Evolutionary conservation across 64 coral and sea anemone species (phyloP).

Genomic region (Montipora sp.): DNA sequence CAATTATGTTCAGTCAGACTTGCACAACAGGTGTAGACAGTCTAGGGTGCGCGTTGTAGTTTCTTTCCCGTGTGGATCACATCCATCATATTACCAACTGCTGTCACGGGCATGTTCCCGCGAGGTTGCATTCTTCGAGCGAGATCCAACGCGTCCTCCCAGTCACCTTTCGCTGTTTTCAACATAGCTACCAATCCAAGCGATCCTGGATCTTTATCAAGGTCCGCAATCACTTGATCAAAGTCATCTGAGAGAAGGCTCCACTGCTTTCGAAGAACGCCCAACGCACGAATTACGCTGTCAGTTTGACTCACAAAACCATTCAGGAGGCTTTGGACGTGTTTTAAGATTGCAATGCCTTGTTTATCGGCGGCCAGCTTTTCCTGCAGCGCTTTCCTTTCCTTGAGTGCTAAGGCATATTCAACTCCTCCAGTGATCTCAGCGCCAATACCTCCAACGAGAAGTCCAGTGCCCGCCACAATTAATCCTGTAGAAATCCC

Average conservation of each 20-base stretch:
- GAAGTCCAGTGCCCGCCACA: conserved; percentile 47
- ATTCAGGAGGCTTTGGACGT: conserved; percentile 68
- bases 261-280: conserved; percentile 69
- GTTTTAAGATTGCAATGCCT: conserved; percentile 70
- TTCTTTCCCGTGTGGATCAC: conserved; percentile 30
- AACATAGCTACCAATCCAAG: conserved; percentile 49
- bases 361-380: conserved; percentile 57
- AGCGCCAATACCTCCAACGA: conserved; percentile 59
- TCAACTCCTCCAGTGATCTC: conserved; percentile 73
- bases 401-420: conserved; percentile 50
- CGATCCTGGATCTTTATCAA: conserved; percentile 47
- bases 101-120: conserved; percentile 44
- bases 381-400: conserved; percentile 49
- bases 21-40: too few species aligned
- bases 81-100: conserved; percentile 38
- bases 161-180: conserved; percentile 28
- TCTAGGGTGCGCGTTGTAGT: conserved; percentile 15
- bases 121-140: conserved; percentile 50
- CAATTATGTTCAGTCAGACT: background rate
- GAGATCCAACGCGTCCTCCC: conserved; percentile 54
- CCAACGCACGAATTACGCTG: conserved; percentile 28
- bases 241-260: conserved; percentile 63
- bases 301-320: conserved; percentile 70
- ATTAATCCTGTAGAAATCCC: conserved; percentile 71
- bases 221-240: conserved; percentile 47